A percentile compares a stretch with the other conserved stretches of the same genome.
Evolutionary conservation across 2,888 invertebrate genomes (phyloP).

Genomic region (Iphiclides podalirius): DNA sequence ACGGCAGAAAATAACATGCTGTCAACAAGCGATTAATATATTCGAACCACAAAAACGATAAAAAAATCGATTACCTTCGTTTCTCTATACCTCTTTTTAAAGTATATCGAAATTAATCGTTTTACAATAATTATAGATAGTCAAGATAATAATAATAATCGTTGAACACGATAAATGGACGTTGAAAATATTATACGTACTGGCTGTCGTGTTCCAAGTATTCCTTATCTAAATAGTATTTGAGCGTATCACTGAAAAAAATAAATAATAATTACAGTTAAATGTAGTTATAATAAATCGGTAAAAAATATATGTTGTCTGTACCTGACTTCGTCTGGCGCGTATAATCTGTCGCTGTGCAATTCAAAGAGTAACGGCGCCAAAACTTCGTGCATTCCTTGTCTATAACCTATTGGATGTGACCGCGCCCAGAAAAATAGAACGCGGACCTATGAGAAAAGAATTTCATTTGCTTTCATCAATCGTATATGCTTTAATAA

Average conservation of each 20-base stretch:
- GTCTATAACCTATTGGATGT: conserved; percentile 86
- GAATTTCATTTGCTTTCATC: too few species aligned
- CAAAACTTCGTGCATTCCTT: conserved; percentile 94
- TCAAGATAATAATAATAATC: too few species aligned
- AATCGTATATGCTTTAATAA: too few species aligned
- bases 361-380: conserved; percentile 90
- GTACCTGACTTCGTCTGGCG: conserved; percentile 49
- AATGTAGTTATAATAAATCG: neutral
- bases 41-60: too few species aligned
- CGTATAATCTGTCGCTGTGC: conserved; percentile 83
- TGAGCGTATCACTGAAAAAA: conserved; percentile 81
- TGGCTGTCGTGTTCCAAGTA: conserved; percentile 90
- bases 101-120: too few species aligned
- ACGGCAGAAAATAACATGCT: conserved; percentile 83
- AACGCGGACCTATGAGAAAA: conserved; percentile 65
- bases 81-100: too few species aligned
- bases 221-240: conserved; percentile 82
- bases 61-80: too few species aligned
- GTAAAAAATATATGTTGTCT: conserved; percentile 14
- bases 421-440: conserved; percentile 83
- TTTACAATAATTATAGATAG: too few species aligned
- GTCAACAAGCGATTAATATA: conserved; percentile 31
- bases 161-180: too few species aligned
- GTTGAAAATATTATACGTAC: conserved; percentile 81
- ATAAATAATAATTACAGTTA: neutral